Evolutionary conservation across 2,113 vertebrate species (phyloP), one percentile per base, ranked within the genome.

Genomic region (Seriola dumerili): DNA sequence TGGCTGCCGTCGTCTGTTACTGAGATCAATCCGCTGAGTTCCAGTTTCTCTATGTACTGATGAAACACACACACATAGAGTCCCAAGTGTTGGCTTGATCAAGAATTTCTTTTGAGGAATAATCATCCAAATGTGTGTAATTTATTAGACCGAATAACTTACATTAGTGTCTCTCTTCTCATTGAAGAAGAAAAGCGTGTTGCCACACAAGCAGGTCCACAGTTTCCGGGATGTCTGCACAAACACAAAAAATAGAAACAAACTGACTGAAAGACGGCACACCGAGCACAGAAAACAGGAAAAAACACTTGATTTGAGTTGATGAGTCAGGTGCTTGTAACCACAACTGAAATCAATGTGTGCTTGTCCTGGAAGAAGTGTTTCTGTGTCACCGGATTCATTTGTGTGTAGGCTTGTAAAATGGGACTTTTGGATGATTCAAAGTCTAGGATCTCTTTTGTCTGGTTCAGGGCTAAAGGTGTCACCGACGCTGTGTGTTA

Each of bases 121-220:
- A 58, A 61, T 11, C 1, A 46, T 44, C 1, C 1, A 23, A 25
- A 44, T 40, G 11, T 11, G 29, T 65, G 36, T 2, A 25, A 5
- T 58, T 12, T 4, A 32, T 32, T 9, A 17, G 17, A 3, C 12
- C 10, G 38, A 14, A 40, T n/a, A 0, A 88, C 94, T 93, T 48
- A 97, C 97, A 70, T 94, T 85, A 1, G 1, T 14, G 21, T 96
- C 95, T 75, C 93, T 93, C 65, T 65, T 94, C 8, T 89, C 93
- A 1, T 93, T 89, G 86, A 95, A 97, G 92, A 97, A 97, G 87
- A 92, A 95, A 4, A 97, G 86, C 0, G 80, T 65, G 64, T 94
- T 93, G 19, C 96, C 97, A 88, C 94, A 95, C 19, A 97, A 90
- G 14, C 95, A 94, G 0, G 96, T 90, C 97, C 97, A 97, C 67